Evolutionary conservation across 2,797 vertebrate species (phyloP), one percentile per base, ranked within the genome.

Genomic region (Muscicapa comitata): DNA sequence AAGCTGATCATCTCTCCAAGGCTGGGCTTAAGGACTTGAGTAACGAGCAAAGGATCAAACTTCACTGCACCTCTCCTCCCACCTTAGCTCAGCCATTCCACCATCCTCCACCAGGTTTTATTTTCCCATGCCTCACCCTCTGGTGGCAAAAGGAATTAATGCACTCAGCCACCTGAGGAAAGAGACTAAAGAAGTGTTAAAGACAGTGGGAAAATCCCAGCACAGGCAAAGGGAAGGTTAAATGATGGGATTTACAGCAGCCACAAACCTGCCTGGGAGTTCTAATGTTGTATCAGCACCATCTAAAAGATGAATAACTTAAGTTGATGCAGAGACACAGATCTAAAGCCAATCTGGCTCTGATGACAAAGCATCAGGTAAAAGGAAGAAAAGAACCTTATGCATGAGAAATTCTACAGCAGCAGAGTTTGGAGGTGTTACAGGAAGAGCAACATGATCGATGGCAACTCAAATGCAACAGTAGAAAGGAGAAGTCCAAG

Each of bases 51-150:
- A 79, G 38, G 55, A 68, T 68, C 33, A 53, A 80, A 83, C 23
- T 1, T 63, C 5, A 2, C 7, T 50, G 19, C 1, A 2, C 8
- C 42, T 68, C 45, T 67, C 23, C 57, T 67, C 53, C n/a, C 12
- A 23, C 17, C 37, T 50, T 84, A 48, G 48, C 68, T 73, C 38
- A 48, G 51, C 47, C 18, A 13, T 38, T 76, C 51, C 21, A 16
- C 18, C 68, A 61, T 25, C 25, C 59, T 31, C 35, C 6, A 31
- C 9, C 72, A 10, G 43, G 2, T 83, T 66, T 65, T 26, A 26
- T 48, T 42, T 35, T 1, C 1, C 26, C 0, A 0, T 21, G 29
- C 35, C 55, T 75, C 0, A 3, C 17, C 40, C 45, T 82, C 59
- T n/a, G 38, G 66, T 13, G 24, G 55, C 72, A 73, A 42, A 78